Evolutionary conservation across 2,797 vertebrate genomes (phyloP).

Genomic region (Adelosebastes latens): DNA sequence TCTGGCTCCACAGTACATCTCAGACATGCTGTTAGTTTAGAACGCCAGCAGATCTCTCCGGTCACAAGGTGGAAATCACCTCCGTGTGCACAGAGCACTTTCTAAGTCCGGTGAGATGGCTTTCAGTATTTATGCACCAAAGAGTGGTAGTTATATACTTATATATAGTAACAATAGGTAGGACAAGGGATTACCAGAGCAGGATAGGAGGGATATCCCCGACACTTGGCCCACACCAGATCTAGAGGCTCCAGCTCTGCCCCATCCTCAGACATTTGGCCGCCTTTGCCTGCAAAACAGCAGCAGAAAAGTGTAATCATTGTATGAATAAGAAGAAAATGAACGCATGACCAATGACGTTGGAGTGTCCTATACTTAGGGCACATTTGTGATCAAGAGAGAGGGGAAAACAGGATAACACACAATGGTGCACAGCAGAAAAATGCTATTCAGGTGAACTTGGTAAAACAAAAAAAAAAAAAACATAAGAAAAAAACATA

Average conservation of each 20-base stretch:
- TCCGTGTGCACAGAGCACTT: neutral
- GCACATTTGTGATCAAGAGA: neutral
- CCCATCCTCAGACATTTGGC: conserved; percentile 86
- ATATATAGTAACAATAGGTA: neutral
- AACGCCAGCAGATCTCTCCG: no score
- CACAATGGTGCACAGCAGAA: neutral
- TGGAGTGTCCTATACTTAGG: neutral
- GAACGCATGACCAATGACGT: neutral
- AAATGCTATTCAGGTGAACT: neutral
- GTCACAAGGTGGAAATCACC: no score
- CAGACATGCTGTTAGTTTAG: neutral
- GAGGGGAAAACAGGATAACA: neutral
- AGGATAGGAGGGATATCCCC: conserved; percentile 98
- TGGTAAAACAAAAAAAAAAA: neutral
- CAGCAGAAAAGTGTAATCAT: neutral
- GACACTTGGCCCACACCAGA: conserved; percentile 98
- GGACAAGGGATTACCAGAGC: conserved; percentile 88
- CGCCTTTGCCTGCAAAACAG: conserved; percentile 81
- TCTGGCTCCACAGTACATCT: neutral
- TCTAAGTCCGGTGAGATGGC: no score
- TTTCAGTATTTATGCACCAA: no score
- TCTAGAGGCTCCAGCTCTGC: conserved; percentile 92
- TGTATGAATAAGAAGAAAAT: neutral
- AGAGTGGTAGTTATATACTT: no score
- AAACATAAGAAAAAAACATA: conserved; percentile 66